These are phyloP conservation scores for Ptychobarbus kaznakovi DNA, from an alignment of 2,797 vertebrate genomes.

Conservation along the genomic window DNA sequence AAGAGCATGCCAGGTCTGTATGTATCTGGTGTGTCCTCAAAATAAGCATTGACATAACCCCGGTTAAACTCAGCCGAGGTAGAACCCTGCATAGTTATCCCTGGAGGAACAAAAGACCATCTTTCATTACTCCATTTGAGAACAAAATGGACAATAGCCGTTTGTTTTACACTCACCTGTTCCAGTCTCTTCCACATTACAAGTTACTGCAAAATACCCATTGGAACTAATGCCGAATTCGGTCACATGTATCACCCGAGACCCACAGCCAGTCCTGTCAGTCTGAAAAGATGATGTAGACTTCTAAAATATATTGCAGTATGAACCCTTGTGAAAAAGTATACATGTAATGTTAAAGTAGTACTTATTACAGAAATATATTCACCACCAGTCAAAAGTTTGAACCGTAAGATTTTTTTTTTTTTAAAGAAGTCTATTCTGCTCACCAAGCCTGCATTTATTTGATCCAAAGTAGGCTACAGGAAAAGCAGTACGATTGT, in stretches of 20 bases:
- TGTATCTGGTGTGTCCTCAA: slow-evolving; percentile 61
- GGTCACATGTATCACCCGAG: slow-evolving; percentile 64
- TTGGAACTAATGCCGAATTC: slow-evolving; percentile 64
- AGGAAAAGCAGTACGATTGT: no score
- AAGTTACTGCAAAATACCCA: slow-evolving; percentile 67
- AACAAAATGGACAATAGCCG: not conserved
- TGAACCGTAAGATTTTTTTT: no score
- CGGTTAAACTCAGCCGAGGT: slow-evolving; percentile 49
- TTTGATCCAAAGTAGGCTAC: no score
- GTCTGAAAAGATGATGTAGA: slow-evolving; percentile 66
- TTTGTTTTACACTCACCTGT: slow-evolving; percentile 73
- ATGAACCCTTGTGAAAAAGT: no score
- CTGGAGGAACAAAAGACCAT: slow-evolving; percentile 57
- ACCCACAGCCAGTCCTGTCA: slow-evolving; percentile 77
- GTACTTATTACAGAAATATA: no score
- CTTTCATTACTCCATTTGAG: not conserved
- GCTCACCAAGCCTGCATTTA: no score
- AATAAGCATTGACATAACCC: slow-evolving; percentile 58
- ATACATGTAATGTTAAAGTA: no score
- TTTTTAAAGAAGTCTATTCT: no score
- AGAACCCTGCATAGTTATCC: slow-evolving; percentile 64
- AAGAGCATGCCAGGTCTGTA: slow-evolving; percentile 73
- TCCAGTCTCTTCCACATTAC: slow-evolving; percentile 75
- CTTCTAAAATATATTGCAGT: no score
- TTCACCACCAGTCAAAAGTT: no score